Conservation (phyloP, 1,140 invertebrate species). For the Danaus plexippus region DNA sequence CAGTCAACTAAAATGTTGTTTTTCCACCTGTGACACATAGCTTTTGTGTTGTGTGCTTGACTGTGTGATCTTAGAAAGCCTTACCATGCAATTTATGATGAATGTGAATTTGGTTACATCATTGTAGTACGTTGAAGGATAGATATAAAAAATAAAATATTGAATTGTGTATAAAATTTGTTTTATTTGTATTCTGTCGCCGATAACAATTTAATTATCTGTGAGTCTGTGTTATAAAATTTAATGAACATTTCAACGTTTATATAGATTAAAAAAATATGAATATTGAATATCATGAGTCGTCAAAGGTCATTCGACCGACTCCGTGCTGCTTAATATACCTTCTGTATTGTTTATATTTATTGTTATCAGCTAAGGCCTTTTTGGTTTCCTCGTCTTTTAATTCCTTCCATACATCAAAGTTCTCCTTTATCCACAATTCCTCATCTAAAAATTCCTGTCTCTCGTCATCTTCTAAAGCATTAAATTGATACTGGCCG, state of each 20-base stretch:
- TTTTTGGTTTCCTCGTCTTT: slow-evolving; percentile 88
- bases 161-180: slow-evolving; percentile 54
- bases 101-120: slow-evolving; percentile 47
- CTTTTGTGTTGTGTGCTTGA: background rate
- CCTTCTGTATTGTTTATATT: slow-evolving; percentile 84
- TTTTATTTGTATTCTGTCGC: slow-evolving; percentile 40
- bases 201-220: slow-evolving; percentile 10
- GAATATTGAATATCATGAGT: slow-evolving; percentile 71
- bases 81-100: slow-evolving; percentile 60
- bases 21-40: too few species aligned
- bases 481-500: slow-evolving; percentile 78
- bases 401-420: slow-evolving; percentile 82
- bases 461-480: slow-evolving; percentile 81
- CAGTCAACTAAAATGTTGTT: too few species aligned
- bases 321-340: slow-evolving; percentile 86
- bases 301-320: slow-evolving; percentile 85
- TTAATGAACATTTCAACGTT: slow-evolving; percentile 3
- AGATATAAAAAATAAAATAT: slow-evolving; percentile 59
- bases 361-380: slow-evolving; percentile 82
- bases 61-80: slow-evolving; percentile 28
- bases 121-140: slow-evolving; percentile 62
- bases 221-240: background rate
- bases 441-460: slow-evolving; percentile 82
- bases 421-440: slow-evolving; percentile 88
- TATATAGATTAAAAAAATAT: slow-evolving; percentile 18